Conservation (phyloP, 2,797 vertebrate species). For the Choloepus didactylus region DNA sequence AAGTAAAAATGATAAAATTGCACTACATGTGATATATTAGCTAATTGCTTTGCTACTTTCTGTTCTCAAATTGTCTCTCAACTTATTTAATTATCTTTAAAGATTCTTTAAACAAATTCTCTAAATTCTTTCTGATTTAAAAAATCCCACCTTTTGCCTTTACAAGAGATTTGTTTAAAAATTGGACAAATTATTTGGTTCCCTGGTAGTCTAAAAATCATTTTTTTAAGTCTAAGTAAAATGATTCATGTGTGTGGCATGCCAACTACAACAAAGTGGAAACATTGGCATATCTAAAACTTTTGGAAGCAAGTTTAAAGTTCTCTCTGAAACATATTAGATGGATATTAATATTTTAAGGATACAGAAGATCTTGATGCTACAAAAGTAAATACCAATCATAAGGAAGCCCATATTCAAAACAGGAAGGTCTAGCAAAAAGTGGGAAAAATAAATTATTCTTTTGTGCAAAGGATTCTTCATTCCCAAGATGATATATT, state of each 20-base stretch:
- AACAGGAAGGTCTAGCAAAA: too few species aligned
- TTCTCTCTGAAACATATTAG: background rate
- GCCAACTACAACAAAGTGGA: background rate
- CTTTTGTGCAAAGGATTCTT: background rate
- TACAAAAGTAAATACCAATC: background rate
- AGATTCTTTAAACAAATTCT: background rate
- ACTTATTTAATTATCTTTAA: background rate
- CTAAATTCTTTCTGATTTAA: too few species aligned
- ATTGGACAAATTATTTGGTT: too few species aligned
- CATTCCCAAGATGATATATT: background rate
- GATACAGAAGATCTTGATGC: background rate
- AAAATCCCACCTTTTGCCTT: too few species aligned
- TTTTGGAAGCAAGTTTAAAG: background rate
- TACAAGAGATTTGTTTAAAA: too few species aligned
- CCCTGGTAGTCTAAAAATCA: background rate
- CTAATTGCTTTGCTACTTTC: background rate
- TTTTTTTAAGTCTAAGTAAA: background rate
- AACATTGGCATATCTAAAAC: background rate
- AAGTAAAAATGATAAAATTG: background rate
- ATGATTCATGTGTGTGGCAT: too few species aligned
- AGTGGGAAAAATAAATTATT: background rate
- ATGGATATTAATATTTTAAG: background rate
- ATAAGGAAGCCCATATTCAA: background rate
- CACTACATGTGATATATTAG: background rate
- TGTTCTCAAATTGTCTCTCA: background rate